phyloP scores from a whole-genome alignment of 2,113 vertebrate species.

The Gallinago media region DNA sequence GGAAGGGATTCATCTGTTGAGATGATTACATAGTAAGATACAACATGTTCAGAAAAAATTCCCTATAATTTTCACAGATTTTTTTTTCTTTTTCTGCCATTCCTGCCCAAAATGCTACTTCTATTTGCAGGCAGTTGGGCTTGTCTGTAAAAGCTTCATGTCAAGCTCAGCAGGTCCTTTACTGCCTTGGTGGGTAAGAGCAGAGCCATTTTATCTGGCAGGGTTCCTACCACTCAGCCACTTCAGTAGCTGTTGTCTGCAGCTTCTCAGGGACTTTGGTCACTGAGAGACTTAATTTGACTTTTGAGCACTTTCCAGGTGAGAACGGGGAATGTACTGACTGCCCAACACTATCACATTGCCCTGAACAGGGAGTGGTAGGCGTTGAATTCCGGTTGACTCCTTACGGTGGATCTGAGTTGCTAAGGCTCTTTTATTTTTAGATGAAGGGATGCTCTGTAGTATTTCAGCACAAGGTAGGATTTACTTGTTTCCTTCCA shows the following conservation, averaged over 20 bases:
- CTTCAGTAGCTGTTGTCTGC: neutral
- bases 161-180: neutral
- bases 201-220: neutral
- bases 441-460: neutral
- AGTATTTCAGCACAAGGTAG: neutral
- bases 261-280: neutral
- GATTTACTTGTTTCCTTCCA: conserved; percentile 17
- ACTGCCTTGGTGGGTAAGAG: neutral
- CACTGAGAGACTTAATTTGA: neutral
- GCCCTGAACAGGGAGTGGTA: neutral
- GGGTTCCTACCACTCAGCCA: neutral
- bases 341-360: neutral
- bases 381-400: neutral
- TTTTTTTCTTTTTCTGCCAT: rapidly evolving
- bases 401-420: neutral
- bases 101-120: conserved; percentile 6
- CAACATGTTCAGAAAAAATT: conserved; percentile 6
- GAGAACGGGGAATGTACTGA: neutral
- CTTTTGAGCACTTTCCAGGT: neutral
- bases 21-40: neutral
- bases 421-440: neutral
- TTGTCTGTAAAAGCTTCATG: neutral
- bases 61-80: conserved; percentile 34
- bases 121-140: conserved; percentile 1
- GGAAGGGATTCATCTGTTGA: neutral